Base-by-base conservation (phyloP, 2,113 vertebrate genomes). In the Orcinus orca region DNA sequence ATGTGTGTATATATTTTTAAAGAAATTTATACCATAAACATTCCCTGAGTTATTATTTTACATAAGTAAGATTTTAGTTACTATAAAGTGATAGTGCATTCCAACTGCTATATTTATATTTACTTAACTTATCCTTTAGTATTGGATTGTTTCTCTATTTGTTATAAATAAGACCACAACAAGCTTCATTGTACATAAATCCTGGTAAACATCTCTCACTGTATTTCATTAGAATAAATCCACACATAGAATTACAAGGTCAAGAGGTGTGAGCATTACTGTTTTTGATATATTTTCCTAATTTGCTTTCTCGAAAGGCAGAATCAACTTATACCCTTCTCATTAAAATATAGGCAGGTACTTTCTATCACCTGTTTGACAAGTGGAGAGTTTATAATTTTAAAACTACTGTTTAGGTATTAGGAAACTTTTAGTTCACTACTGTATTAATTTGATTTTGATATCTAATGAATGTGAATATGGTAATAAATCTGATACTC, bases 291-390 rank as follows among this genome's bases (percentile, higher is more conserved):
- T 79, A 88, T 79, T 94, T 55, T 71, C 26, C 36, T 84, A 88
- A 88, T 91, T 92, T 94, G 44, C 15, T 91, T 95, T 76, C 83
- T 98, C 97, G 68, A 91, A 47, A 98, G 97, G 95, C 97, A 94
- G 90, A 80, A 71, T 55, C 55, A 88, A 83, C 70, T 68, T 94
- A 58, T 1, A 84, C 3, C 53, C 2, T 15, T 81, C 81, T 87
- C 74, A 82, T 87, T 87, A 86, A 95, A 76, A 81, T 74, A 55
- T 6, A 70, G 29, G 14, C 29, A 6, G 23, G 3, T 1, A 77
- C 20, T 73, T 91, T 83, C 21, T 41, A 44, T 74, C 8, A 53
- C 21, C 12, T 2, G 17, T 65, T 92, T 79, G 33, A 76, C 38
- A 81, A 92, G 9, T 67, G 23, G 50, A 80, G 7, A 68, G 33